Conservation (phyloP, 2,797 vertebrate species). For the Sebastes hopkinsi region DNA sequence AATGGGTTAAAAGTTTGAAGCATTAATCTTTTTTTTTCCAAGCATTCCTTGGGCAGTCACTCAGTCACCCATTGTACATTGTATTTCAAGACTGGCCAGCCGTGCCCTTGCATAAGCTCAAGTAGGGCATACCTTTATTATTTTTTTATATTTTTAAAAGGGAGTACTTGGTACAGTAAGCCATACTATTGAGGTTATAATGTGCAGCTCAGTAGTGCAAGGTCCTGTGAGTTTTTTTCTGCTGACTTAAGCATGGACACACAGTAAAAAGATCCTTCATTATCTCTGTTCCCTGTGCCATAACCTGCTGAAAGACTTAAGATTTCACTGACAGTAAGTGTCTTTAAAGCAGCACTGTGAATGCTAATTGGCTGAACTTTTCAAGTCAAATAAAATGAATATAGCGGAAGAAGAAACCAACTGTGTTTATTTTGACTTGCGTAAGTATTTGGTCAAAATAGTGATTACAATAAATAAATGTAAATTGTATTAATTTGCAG, state of each 20-base stretch:
- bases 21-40: slow-evolving; percentile 39
- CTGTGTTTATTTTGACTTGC: not conserved
- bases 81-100: slow-evolving; percentile 16
- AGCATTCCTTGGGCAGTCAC: slow-evolving; percentile 37
- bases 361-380: not conserved
- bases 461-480: not conserved
- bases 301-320: slow-evolving; percentile 10
- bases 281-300: slow-evolving; percentile 21
- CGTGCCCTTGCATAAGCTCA: slow-evolving; percentile 34
- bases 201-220: slow-evolving; percentile 22
- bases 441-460: not conserved
- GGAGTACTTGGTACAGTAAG: slow-evolving; percentile 1
- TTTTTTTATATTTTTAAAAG: not conserved
- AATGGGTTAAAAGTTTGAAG: slow-evolving; percentile 44
- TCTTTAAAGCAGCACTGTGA: slow-evolving; percentile 5
- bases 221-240: slow-evolving; percentile 13
- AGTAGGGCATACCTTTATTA: slow-evolving; percentile 24
- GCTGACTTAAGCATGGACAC: slow-evolving; percentile 40
- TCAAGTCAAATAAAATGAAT: not conserved
- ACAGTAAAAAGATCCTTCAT: slow-evolving; percentile 21
- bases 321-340: not conserved
- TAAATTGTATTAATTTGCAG: not conserved
- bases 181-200: slow-evolving; percentile 20
- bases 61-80: slow-evolving; percentile 39
- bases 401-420: not conserved